These are phyloP conservation scores for Trichechus manatus DNA, from an alignment of 2,113 vertebrate genomes.

Conservation along the genomic window DNA sequence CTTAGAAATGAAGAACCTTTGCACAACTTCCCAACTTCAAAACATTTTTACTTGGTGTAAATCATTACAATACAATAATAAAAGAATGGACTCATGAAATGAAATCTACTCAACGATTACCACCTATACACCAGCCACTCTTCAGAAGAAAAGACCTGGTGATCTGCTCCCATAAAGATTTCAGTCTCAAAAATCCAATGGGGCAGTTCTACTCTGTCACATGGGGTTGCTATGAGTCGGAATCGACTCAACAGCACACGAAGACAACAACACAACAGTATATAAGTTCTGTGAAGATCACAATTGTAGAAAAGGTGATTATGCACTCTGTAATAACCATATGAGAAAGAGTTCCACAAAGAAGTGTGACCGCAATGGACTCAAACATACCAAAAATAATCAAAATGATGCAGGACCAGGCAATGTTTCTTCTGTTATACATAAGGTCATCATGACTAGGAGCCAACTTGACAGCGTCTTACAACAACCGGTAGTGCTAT, in stretches of 20 bases:
- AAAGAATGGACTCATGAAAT: conserved; percentile 18
- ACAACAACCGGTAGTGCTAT: background rate
- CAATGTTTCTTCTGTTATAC: too few relatives aligned
- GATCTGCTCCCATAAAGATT: too few relatives aligned
- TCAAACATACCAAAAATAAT: too few relatives aligned
- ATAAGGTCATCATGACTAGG: too few relatives aligned
- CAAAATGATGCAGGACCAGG: too few relatives aligned
- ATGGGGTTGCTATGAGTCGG: too few relatives aligned
- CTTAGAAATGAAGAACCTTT: conserved; percentile 21
- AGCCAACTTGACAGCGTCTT: too few relatives aligned
- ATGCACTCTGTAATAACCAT: background rate
- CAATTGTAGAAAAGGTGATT: background rate
- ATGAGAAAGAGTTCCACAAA: background rate
- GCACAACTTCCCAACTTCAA: background rate
- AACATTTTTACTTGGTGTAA: conserved; percentile 44
- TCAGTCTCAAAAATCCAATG: too few relatives aligned
- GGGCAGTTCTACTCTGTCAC: too few relatives aligned
- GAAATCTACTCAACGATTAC: background rate
- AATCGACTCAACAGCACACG: too few relatives aligned
- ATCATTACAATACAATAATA: background rate
- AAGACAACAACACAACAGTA: too few relatives aligned
- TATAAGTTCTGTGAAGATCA: background rate
- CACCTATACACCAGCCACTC: background rate
- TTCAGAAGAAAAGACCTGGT: too few relatives aligned
- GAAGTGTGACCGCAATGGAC: background rate